Base-by-base conservation (phyloP, 2,888 invertebrate genomes). In the Noctua janthina region DNA sequence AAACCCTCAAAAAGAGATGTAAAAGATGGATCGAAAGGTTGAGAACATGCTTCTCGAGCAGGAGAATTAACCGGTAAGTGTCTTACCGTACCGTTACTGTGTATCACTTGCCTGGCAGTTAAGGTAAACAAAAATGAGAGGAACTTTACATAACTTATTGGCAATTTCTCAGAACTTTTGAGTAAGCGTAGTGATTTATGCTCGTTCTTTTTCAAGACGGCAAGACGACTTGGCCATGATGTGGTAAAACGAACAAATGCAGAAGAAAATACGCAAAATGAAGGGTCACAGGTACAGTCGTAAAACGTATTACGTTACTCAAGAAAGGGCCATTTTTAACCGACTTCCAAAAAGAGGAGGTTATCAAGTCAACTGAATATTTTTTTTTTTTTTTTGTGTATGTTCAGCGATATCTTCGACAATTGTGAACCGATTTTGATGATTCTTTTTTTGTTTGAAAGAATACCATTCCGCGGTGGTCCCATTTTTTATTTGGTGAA, bases 81-180 rank as follows among this genome's bases (percentile, higher is more conserved):
- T 3, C 11, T 11, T 43, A 43, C 43, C 43, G 43, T 43, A 43
- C 43, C 43, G 43, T 43, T 43, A 43, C 0, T 43, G 7, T 29
- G 43, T 23, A 29, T 49, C n/a, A 20, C 35, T 20, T 77, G 2
- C 5, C 5, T n/a, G 8, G 11, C 4, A 5, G 15, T 54, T 46
- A 54, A 29, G 29, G 78, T 39, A 76, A 49, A 49, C 15, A 20
- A 49, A 20, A 29, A 62, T 20, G 8, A 62, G 20, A 77, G 39
- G 3, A 39, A 39, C 2, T 49, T 62, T 7, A 62, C 35, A 20
- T 15, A 8, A 76, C 2, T 59, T 20, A 39, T 49, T 39, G 46
- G 4, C 10, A 15, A 62, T 64, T 64, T 78, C 43, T 15, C 23
- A 54, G 78, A 78, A 66, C 7, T 62, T 62, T 29, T 62, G 62